A percentile compares a stretch with the other conserved stretches of the same genome.
These are phyloP conservation scores for Champsocephalus esox DNA, from an alignment of 2,797 vertebrate genomes.

Conservation along the genomic window DNA sequence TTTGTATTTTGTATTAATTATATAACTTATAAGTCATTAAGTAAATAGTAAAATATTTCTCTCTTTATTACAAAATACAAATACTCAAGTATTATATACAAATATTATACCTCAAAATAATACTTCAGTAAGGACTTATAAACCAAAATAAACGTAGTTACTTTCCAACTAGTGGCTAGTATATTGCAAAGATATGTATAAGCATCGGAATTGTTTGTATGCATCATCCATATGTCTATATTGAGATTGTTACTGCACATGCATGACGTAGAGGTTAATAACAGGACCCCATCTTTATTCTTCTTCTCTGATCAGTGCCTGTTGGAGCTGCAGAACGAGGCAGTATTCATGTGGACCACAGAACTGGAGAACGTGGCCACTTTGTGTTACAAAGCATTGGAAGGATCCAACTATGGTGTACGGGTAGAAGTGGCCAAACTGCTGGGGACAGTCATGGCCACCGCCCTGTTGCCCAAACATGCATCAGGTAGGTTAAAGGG, in stretches of 20 bases:
- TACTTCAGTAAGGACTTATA: too few relatives aligned
- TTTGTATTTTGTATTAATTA: too few relatives aligned
- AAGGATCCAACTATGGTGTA: slow-evolving; percentile 98
- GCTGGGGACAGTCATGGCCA: slow-evolving; percentile 96
- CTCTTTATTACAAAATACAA: too few relatives aligned
- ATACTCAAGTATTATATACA: too few relatives aligned
- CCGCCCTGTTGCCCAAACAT: slow-evolving; percentile 97
- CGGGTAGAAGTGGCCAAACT: slow-evolving; percentile 96
- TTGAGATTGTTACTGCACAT: neutral
- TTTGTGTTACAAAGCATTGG: slow-evolving; percentile 95
- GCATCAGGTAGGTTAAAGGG: slow-evolving; percentile 88
- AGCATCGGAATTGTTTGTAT: neutral
- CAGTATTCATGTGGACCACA: slow-evolving; percentile 99
- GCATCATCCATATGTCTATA: neutral
- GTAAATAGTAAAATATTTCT: too few relatives aligned
- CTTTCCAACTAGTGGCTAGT: neutral
- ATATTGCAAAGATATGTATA: neutral
- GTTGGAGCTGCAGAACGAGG: slow-evolving; percentile 97
- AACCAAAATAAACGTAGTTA: too few relatives aligned
- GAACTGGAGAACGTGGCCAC: slow-evolving; percentile 98
- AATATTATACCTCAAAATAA: too few relatives aligned
- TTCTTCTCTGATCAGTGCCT: slow-evolving; percentile 86
- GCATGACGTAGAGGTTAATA: neutral
- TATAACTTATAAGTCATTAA: too few relatives aligned
- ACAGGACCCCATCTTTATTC: slow-evolving; percentile 7